phyloP scores from a whole-genome alignment of 2,888 invertebrate species.

The Drosophila vallismaia region DNA sequence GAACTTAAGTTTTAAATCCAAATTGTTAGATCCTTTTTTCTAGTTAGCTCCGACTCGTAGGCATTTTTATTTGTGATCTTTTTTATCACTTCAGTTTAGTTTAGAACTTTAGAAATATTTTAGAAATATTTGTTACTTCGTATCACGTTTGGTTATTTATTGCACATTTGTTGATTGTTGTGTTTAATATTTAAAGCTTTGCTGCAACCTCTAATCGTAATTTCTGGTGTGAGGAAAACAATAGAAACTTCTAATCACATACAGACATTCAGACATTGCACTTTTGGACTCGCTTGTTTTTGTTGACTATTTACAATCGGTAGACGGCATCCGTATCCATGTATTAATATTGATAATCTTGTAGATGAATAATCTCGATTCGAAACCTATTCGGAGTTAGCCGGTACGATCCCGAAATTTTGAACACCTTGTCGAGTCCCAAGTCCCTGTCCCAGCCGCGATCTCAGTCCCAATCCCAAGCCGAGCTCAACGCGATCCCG shows the following conservation, averaged over 20 bases:
- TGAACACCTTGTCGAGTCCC: not conserved
- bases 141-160: slow-evolving; percentile 43
- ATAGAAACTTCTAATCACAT: slow-evolving; percentile 67
- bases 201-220: slow-evolving; percentile 21
- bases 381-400: not conserved
- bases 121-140: slow-evolving; percentile 18
- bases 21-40: slow-evolving; percentile 32
- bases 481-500: slow-evolving; percentile 20
- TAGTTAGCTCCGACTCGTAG: slow-evolving; percentile 36
- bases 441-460: slow-evolving; percentile 9
- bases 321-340: slow-evolving; percentile 63
- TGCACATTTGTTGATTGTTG: slow-evolving; percentile 61
- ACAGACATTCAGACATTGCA: slow-evolving; percentile 73
- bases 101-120: slow-evolving; percentile 64
- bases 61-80: slow-evolving; percentile 45
- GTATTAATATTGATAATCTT: slow-evolving; percentile 8
- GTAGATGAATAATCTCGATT: not conserved
- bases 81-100: slow-evolving; percentile 18
- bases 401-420: slow-evolving; percentile 1
- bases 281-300: slow-evolving; percentile 60
- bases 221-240: slow-evolving; percentile 58
- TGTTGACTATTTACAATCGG: slow-evolving; percentile 38
- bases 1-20: slow-evolving; percentile 32
- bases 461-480: slow-evolving; percentile 12
- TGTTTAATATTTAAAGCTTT: slow-evolving; percentile 64